phyloP scores from a whole-genome alignment of 2,888 invertebrate species.

The Acrobasis repandana region DNA sequence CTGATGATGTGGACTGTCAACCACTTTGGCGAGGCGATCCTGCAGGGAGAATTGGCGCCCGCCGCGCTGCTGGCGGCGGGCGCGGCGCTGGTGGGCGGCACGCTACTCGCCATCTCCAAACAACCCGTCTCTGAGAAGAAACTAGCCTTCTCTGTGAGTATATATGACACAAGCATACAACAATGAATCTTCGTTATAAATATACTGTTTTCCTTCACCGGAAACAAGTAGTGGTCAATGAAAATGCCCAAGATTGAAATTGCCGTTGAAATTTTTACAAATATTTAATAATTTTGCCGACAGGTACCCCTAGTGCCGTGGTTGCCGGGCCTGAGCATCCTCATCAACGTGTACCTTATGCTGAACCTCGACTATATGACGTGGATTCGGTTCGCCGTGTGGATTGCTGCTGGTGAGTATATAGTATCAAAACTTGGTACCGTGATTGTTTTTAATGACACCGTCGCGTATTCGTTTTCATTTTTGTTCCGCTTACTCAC shows the following conservation, averaged over 20 bases:
- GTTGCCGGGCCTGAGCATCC: slow-evolving; percentile 90
- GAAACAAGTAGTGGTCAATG: too few species aligned
- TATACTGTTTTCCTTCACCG: too few species aligned
- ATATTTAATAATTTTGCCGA: too few species aligned
- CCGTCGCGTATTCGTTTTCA: too few species aligned
- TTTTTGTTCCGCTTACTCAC: too few species aligned
- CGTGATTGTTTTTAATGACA: too few species aligned
- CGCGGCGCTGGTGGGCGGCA: slow-evolving; percentile 58
- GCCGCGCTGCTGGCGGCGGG: slow-evolving; percentile 33
- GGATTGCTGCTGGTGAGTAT: slow-evolving; percentile 90
- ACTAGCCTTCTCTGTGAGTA: slow-evolving; percentile 84
- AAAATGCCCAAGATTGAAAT: too few species aligned
- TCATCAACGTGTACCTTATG: slow-evolving; percentile 95
- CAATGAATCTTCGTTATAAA: too few species aligned
- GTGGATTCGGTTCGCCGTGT: slow-evolving; percentile 92
- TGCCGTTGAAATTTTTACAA: too few species aligned
- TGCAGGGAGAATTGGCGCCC: slow-evolving; percentile 51
- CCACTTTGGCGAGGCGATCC: slow-evolving; percentile 51
- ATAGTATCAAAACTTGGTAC: too few species aligned
- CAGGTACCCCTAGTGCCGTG: slow-evolving; percentile 94
- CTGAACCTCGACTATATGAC: slow-evolving; percentile 86
- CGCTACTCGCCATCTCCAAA: slow-evolving; percentile 78
- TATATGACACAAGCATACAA: slow-evolving; percentile 13
- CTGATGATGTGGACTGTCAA: slow-evolving; percentile 61
- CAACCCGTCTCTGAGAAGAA: slow-evolving; percentile 85